Percentiles rank a stretch among this genome's conserved stretches.
Conservation (phyloP, 2,888 invertebrate genomes). For the Cenopis cana region DNA sequence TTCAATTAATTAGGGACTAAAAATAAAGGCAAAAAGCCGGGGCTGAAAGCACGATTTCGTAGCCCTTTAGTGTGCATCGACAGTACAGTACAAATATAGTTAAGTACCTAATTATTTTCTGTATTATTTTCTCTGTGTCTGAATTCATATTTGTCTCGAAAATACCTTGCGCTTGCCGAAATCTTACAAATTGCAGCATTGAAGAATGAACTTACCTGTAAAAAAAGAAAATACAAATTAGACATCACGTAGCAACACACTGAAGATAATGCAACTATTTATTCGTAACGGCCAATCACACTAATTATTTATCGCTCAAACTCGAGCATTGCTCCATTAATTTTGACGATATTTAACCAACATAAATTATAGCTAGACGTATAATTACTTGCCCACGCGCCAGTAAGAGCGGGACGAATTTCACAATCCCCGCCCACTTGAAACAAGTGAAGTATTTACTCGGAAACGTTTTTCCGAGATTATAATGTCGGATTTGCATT, state of each 20-base stretch:
- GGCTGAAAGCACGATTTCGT: too few species aligned
- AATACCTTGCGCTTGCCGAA: neutral
- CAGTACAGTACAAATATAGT: too few species aligned
- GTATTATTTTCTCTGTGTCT: too few species aligned
- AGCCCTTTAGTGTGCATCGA: too few species aligned
- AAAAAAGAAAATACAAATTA: slow-evolving; percentile 48
- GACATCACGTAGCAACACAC: neutral
- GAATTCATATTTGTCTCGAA: neutral
- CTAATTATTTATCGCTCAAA: slow-evolving; percentile 38
- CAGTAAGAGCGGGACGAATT: slow-evolving; percentile 74
- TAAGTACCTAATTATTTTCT: too few species aligned
- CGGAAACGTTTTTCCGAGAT: slow-evolving; percentile 64
- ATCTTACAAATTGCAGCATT: neutral
- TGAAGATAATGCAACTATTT: slow-evolving; percentile 8
- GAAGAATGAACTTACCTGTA: slow-evolving; percentile 64
- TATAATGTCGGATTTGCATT: slow-evolving; percentile 75
- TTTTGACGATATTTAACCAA: slow-evolving; percentile 62
- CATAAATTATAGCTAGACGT: slow-evolving; percentile 71
- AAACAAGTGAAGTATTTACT: slow-evolving; percentile 70
- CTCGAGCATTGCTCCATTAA: slow-evolving; percentile 59
- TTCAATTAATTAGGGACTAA: too few species aligned
- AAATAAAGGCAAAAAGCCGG: too few species aligned
- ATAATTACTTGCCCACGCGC: slow-evolving; percentile 78
- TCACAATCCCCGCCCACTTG: slow-evolving; percentile 73
- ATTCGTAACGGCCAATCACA: slow-evolving; percentile 27